A percentile compares a stretch with the other conserved stretches of the same genome.
phyloP scores from a whole-genome alignment of 2,113 vertebrate genomes.

The Alethe diademata region DNA sequence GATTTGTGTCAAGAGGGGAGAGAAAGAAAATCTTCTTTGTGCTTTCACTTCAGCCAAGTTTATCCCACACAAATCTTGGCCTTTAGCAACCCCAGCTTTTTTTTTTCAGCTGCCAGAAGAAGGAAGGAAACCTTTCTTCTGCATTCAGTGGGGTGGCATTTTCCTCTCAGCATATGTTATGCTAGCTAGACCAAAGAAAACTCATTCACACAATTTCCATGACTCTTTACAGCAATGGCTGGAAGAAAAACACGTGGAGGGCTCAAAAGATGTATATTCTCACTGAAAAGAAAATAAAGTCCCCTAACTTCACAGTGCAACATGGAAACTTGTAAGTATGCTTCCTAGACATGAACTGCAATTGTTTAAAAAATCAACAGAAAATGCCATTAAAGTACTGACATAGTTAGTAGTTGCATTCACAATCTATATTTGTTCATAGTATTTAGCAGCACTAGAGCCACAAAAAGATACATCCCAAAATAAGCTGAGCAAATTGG shows the following conservation, averaged over 20 bases:
- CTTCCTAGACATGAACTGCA: not conserved
- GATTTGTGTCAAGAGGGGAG: not conserved
- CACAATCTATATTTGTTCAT: not conserved
- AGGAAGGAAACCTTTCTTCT: not conserved
- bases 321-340: not conserved
- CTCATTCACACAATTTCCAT: not conserved
- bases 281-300: not conserved
- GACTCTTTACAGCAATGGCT: not conserved
- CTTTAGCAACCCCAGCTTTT: not conserved
- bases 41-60: not conserved
- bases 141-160: not conserved
- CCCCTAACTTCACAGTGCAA: not conserved
- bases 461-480: not conserved
- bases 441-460: not conserved
- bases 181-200: not conserved
- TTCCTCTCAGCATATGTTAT: not conserved
- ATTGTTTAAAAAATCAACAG: not conserved
- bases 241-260: not conserved
- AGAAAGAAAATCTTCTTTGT: not conserved
- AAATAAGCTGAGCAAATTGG: not conserved
- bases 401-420: not conserved
- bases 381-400: not conserved
- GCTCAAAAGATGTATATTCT: not conserved
- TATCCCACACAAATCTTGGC: not conserved
- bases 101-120: not conserved